Evolutionary conservation across 2,888 invertebrate genomes (phyloP).

Genomic region (Drosophila robusta): DNA sequence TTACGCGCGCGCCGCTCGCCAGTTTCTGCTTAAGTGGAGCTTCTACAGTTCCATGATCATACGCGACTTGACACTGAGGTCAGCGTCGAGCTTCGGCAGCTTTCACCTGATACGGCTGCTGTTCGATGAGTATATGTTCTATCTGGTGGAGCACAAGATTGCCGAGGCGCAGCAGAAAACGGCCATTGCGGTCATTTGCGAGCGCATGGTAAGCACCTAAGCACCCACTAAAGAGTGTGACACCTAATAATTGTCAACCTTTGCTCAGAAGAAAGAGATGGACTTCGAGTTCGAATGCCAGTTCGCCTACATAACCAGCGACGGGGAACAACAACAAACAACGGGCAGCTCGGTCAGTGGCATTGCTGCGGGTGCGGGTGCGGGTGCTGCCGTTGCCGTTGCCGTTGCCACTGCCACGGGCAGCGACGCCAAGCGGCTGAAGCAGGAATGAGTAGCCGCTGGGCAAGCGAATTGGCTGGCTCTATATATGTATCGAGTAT

Average conservation of each 20-base stretch:
- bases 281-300: slow-evolving; percentile 84
- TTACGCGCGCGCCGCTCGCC: slow-evolving; percentile 93
- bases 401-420: slow-evolving; percentile 26
- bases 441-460: slow-evolving; percentile 80
- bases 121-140: slow-evolving; percentile 99
- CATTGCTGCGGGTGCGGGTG: slow-evolving; percentile 9
- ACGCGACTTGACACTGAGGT: slow-evolving; percentile 96
- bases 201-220: slow-evolving; percentile 81
- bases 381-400: slow-evolving; percentile 4
- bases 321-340: slow-evolving; percentile 65
- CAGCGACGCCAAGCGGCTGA: slow-evolving; percentile 81
- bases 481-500: slow-evolving; percentile 21
- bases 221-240: slow-evolving; percentile 8
- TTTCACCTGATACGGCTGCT: slow-evolving; percentile 98
- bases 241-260: slow-evolving; percentile 41
- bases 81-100: slow-evolving; percentile 99
- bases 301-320: slow-evolving; percentile 81
- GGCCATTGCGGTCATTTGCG: slow-evolving; percentile 96
- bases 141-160: slow-evolving; percentile 98
- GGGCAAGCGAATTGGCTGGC: background rate
- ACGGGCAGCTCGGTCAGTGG: slow-evolving; percentile 44
- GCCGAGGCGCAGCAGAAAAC: slow-evolving; percentile 95
- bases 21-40: slow-evolving; percentile 99
- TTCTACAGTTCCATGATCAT: slow-evolving; percentile 99
- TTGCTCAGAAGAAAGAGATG: slow-evolving; percentile 78